Conservation (phyloP, 2,113 vertebrate genomes). For the Myrmophylax atrothorax region DNA sequence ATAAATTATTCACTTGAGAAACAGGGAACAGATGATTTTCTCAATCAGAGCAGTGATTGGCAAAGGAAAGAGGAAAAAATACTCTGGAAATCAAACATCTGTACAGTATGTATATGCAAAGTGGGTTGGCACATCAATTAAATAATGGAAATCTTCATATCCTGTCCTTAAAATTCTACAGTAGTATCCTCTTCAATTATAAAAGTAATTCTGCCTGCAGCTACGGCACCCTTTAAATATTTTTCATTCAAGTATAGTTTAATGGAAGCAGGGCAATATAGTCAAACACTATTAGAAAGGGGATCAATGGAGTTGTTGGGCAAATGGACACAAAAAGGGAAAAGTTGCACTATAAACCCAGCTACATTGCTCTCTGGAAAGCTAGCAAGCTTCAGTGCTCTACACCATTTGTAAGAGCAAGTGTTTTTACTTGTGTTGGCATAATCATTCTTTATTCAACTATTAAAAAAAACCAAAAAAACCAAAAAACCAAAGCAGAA, state of each 20-base stretch:
- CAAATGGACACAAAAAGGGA: not conserved
- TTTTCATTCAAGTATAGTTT: not conserved
- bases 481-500: too few species aligned
- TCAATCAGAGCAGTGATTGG: not conserved
- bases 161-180: not conserved
- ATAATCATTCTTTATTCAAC: not conserved
- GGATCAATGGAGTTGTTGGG: fast-evolving
- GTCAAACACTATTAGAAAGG: not conserved
- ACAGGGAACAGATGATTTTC: not conserved
- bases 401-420: fast-evolving
- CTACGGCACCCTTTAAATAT: not conserved
- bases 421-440: not conserved
- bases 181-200: not conserved
- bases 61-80: not conserved
- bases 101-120: not conserved
- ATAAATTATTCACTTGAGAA: not conserved
- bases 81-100: not conserved
- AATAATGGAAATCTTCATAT: not conserved
- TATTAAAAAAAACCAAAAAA: not conserved
- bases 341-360: fast-evolving
- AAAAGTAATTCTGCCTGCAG: not conserved
- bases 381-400: not conserved
- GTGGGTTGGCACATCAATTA: not conserved
- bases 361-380: not conserved
- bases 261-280: not conserved